A percentile compares a stretch with the other conserved stretches of the same genome.
phyloP scores from a whole-genome alignment of 2,888 invertebrate species.

The Nomada fucata region DNA sequence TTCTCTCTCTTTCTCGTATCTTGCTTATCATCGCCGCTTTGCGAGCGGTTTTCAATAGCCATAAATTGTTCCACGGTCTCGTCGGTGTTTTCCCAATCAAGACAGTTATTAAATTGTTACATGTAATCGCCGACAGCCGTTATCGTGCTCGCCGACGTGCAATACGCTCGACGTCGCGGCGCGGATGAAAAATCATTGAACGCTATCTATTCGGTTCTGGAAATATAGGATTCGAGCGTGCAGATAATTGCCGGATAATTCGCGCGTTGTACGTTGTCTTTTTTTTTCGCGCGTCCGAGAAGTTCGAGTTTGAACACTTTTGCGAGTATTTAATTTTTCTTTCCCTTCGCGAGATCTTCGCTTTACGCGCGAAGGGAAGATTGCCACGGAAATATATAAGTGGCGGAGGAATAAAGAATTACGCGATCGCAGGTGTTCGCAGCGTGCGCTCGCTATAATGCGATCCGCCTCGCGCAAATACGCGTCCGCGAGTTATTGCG shows the following conservation, averaged over 20 bases:
- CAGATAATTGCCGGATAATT: too few relatives aligned
- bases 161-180: not conserved
- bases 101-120: conserved; percentile 50
- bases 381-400: too few relatives aligned
- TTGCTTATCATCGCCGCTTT: conserved; percentile 42
- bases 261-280: too few relatives aligned
- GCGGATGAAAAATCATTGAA: not conserved
- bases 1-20: conserved; percentile 18
- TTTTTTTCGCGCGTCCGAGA: too few relatives aligned
- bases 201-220: too few relatives aligned
- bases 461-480: conserved; percentile 55
- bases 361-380: too few relatives aligned
- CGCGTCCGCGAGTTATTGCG: conserved; percentile 58
- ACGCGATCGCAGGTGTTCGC: conserved; percentile 34
- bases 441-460: conserved; percentile 27
- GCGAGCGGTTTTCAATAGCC: conserved; percentile 43
- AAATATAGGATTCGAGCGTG: not conserved
- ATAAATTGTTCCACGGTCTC: conserved; percentile 34
- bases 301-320: too few relatives aligned
- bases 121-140: conserved; percentile 10
- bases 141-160: not conserved
- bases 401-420: conserved; percentile 1
- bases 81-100: conserved; percentile 40
- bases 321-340: too few relatives aligned
- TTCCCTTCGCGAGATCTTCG: not conserved